Evolutionary conservation across 2,888 invertebrate genomes (phyloP), one percentile per base, ranked within the genome.

Genomic region (Himalopsyche kuldschensis): DNA sequence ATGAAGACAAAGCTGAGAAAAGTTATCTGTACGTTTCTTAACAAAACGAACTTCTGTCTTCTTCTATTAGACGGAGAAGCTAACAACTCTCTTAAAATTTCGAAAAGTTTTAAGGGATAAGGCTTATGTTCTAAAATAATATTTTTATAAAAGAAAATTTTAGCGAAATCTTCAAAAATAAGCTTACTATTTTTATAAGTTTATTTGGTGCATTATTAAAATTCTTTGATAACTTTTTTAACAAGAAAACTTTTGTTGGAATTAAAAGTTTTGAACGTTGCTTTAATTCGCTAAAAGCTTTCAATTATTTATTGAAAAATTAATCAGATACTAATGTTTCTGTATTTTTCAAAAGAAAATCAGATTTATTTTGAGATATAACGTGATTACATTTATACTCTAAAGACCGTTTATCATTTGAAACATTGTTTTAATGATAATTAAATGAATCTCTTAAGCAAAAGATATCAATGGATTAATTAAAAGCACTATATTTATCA

Each of bases 1-100:
- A 77, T 47, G 80, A 55, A 83, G 83, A 83, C 80, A 83, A 83
- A 83, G 79, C 83, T 69, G 69, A 27, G 31, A 80, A 83, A 83
- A 83, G 83, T 83, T 83, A 48, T 77, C 79, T 76, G 20, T 35
- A 76, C 76, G 11, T 69, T 27, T 69, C 69, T 30, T 69, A 27
- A 69, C 69, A 69, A 69, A 30, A 69, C 69, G 30, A 69, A 69
- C 30, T 69, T 69, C 69, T 69, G 69, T 69, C 69, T 11, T 27
- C 11, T 24, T 69, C 69, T 69, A 30, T 69, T 30, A 69, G 69
- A 69, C 8, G 11, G 69, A 69, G 69, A 69, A 27, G 69, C 69
- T 69, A 69, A 11, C 69, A 69, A 69, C 69, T 69, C 11, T 69
- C 69, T 69, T 69, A 27, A 69, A 4, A 69, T 69, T 69, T 69